Base-by-base conservation (phyloP, 2,888 invertebrate genomes). In the Globia sparganii region DNA sequence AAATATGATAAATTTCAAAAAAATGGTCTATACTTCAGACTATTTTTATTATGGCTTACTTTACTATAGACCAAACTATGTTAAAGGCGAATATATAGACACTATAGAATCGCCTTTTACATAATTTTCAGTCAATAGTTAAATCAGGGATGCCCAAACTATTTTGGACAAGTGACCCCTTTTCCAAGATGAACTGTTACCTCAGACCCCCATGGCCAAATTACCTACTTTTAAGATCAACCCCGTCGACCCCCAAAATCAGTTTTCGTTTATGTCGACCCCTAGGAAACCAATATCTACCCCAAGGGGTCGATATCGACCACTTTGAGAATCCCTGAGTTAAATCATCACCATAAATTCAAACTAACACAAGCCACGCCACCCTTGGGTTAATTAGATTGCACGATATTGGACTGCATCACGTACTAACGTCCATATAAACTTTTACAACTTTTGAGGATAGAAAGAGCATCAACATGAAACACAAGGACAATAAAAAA, bases 401-500 rank as follows among this genome's bases (percentile, higher is more conserved):
- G 18, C 18, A 53, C 25, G 15, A n/a, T 31, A 46, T 28, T 4
- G 13, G 11, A 43, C 25, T 34, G 49, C 25, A 53, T 53, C 13
- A 68, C 31, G n/a, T 0, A 56, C 31, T 31, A 11, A n/a, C 1
- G 5, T 53, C 28, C 28, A 40, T 31, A 18, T 31, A 13, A 74
- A 21, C 1, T 61, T 53, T 49, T 18, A 65, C 40, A 58, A 15
- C 8, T 40, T 59, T 46, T 8, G 43, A 67, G 34, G n/a, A 31
- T 40, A 53, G 53, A 66, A 59, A 56, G 25, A 43, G 69, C 61
- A 61, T 34, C 13, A 15, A 31, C 46, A 74, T 59, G 18, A 61
- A 68, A 61, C n/a, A 61, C 62, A 64, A 67, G 61, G 70, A 65
- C 70, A 61, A 86, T 61, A 86, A 86, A 83, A 83, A 83, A 79